Percentiles rank a stretch among this genome's conserved stretches.
Evolutionary conservation across 2,797 vertebrate species (phyloP).

Genomic region (Spheniscus humboldti): DNA sequence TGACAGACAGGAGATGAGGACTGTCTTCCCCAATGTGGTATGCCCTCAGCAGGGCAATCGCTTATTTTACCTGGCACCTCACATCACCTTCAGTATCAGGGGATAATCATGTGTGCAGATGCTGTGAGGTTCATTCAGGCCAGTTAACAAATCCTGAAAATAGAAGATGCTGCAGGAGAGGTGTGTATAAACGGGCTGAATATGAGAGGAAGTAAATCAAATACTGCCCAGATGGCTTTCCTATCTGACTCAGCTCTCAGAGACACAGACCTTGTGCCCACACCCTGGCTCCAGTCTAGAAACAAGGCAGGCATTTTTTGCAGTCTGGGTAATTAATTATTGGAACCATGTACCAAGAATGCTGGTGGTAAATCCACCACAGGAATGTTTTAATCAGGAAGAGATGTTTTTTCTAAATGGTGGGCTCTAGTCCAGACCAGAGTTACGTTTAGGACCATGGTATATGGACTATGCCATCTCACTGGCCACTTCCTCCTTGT

Average conservation of each 20-base stretch:
- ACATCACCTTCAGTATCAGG: background rate
- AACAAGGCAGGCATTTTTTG: conserved; percentile 4
- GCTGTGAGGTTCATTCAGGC: background rate
- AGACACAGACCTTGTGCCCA: background rate
- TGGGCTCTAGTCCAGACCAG: conserved; percentile 11
- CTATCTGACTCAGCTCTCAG: background rate
- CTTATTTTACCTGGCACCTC: background rate
- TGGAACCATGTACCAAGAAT: conserved; percentile 14
- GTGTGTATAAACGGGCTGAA: background rate
- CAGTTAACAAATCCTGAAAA: background rate
- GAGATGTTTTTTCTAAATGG: conserved; percentile 10
- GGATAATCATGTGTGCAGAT: background rate
- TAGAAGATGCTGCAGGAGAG: background rate
- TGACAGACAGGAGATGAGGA: background rate
- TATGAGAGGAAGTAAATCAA: background rate
- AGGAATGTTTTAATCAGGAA: conserved; percentile 39
- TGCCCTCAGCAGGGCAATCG: background rate
- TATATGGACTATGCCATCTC: background rate
- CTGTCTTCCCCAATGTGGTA: background rate
- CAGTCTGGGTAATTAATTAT: background rate
- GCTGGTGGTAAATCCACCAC: conserved; percentile 11
- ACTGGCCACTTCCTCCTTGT: background rate
- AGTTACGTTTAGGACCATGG: background rate
- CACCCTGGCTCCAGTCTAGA: background rate
- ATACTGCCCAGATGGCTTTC: background rate